Base-by-base conservation (phyloP, 2,797 vertebrate genomes). In the Tamandua tetradactyla region DNA sequence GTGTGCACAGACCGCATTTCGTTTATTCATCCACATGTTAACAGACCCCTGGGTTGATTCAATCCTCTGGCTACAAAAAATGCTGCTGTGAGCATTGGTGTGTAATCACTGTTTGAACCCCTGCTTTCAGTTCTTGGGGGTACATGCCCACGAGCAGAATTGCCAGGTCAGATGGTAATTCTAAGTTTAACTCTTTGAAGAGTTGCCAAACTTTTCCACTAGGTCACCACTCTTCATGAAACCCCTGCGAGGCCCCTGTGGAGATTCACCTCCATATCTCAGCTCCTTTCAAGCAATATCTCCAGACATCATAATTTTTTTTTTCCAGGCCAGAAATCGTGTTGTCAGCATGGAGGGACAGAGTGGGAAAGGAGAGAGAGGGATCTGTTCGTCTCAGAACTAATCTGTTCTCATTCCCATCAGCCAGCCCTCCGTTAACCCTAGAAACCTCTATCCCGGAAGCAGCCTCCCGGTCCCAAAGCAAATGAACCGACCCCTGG, bases 251-350 rank as follows among this genome's bases (percentile, higher is more conserved):
- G 69, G 32, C 13, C 25, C 74, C 66, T 0, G 0, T 0, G 3
- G 10, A 68, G 80, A 11, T 32, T 12, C 0, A 18, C 61, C 37
- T 40, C 35, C 59, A 37, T 4, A 42, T 52, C 47, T 89, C 80
- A 12, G 25, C 27, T 69, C 22, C 71, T 86, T 57, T 80, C 20
- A 57, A 64, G 37, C 59, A n/a, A 1, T 0, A 72, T 57, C 62
- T 74, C 47, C 37, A 87, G 68, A n/a, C 72, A 78, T 25, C 71
- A 80, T 37, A 66, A 13, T 30, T 64, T 35, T n/a, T n/a, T n/a
- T 61, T 88, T 81, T 66, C 59, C 82, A 89, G 82, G 14, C 42
- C 64, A 91, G 79, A 87, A 87, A 42, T 88, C 71, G 55, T 87
- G 20, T 61, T 37, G 14, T 47, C 42, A 72, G 59, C 55, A 72